phyloP scores from a whole-genome alignment of 2,888 invertebrate genomes.

The Drosophila cognata region DNA sequence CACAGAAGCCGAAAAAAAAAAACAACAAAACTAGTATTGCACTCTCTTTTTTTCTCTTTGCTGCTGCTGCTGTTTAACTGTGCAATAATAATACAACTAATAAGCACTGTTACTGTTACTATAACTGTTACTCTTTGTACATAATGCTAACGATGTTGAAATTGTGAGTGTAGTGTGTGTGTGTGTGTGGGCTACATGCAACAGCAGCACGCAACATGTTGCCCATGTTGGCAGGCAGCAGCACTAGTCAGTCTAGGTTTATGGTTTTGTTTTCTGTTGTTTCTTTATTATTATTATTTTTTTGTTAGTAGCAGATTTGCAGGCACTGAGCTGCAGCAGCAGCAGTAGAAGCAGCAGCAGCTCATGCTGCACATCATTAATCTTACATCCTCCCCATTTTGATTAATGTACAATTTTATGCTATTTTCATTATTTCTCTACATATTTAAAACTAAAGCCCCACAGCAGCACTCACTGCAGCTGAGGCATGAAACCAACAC shows the following conservation, averaged over 20 bases:
- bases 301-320: conserved; percentile 42
- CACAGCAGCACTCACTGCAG: conserved; percentile 32
- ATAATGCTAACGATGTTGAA: conserved; percentile 70
- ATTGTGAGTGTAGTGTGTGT: conserved; percentile 42
- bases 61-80: conserved; percentile 40
- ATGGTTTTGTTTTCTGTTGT: conserved; percentile 40
- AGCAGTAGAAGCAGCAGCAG: conserved; percentile 8
- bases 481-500: conserved; percentile 57
- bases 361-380: conserved; percentile 75
- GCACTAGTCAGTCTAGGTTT: conserved; percentile 38
- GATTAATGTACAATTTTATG: conserved; percentile 71
- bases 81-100: conserved; percentile 51
- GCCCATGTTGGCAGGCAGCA: conserved; percentile 44
- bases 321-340: conserved; percentile 1
- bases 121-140: conserved; percentile 51
- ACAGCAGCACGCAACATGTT: conserved; percentile 68
- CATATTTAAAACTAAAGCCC: conserved; percentile 12
- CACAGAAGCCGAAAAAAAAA: conserved; percentile 32
- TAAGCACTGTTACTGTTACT: conserved; percentile 33
- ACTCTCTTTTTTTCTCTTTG: conserved; percentile 13
- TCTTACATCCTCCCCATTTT: conserved; percentile 53
- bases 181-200: conserved; percentile 56
- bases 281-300: conserved; percentile 8
- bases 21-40: conserved; percentile 26
- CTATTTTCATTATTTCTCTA: conserved; percentile 55